phyloP scores from a whole-genome alignment of 2,888 invertebrate genomes.

The Harmothoe impar region DNA sequence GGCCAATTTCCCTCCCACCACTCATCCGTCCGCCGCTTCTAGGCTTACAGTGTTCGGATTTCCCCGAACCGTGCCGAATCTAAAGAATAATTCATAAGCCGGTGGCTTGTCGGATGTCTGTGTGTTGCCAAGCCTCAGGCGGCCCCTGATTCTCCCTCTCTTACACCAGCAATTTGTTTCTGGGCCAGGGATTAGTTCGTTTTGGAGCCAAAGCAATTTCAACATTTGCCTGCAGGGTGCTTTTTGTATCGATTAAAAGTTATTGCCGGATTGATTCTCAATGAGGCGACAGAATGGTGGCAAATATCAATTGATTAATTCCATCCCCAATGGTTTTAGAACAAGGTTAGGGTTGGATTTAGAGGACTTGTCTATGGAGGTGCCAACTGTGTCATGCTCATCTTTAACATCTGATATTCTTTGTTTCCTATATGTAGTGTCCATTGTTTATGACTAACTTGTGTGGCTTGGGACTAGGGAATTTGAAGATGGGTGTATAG shows the following conservation, averaged over 20 bases:
- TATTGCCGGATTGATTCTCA: not conserved
- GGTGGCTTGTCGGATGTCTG: not conserved
- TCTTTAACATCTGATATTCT: too few species aligned
- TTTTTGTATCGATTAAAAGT: not conserved
- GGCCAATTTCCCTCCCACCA: not conserved
- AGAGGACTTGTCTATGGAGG: too few species aligned
- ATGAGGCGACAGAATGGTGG: not conserved
- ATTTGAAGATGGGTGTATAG: too few species aligned
- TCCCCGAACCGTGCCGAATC: not conserved
- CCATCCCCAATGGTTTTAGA: not conserved
- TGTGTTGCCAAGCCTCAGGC: not conserved
- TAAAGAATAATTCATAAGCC: constrained; percentile 14
- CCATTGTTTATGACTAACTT: too few species aligned
- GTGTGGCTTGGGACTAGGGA: too few species aligned
- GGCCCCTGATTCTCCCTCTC: not conserved
- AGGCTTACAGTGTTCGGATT: not conserved
- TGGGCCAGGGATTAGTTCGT: not conserved
- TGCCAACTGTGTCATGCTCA: too few species aligned
- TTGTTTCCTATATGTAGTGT: too few species aligned
- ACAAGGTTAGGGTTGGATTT: too few species aligned
- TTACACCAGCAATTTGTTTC: not conserved
- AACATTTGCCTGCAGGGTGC: not conserved
- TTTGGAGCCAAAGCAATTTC: constrained; percentile 1
- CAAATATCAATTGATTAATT: constrained; percentile 18
- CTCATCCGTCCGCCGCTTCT: not conserved